phyloP scores from a whole-genome alignment of 2,797 vertebrate species.

The Sarcophilus harrisii region DNA sequence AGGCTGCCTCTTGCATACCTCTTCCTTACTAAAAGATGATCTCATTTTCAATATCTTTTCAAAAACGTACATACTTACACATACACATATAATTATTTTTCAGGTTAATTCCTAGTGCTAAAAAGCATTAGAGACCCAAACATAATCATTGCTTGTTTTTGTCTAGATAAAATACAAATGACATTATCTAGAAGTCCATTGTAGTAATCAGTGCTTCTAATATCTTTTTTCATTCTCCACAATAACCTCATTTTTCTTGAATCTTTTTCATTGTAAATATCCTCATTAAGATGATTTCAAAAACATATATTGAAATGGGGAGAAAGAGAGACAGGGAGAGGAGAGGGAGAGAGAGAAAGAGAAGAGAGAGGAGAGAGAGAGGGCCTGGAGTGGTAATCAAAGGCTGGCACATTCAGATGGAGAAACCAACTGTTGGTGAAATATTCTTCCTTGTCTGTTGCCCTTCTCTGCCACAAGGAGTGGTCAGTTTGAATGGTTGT shows the following conservation, averaged over 20 bases:
- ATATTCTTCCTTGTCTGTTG: slow-evolving; percentile 3
- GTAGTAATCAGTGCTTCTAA: not conserved
- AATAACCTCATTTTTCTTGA: not conserved
- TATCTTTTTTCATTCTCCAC: not conserved
- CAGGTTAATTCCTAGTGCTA: not conserved
- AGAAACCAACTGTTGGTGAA: slow-evolving; percentile 15
- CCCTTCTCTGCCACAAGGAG: not conserved
- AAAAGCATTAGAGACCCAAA: not conserved
- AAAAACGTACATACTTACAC: not conserved
- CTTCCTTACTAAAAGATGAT: not conserved
- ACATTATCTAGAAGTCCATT: fast-evolving
- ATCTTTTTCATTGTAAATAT: not conserved
- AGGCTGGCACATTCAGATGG: not conserved
- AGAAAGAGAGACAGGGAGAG: not conserved
- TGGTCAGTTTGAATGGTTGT: not conserved
- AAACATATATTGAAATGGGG: not conserved
- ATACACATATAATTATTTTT: not conserved
- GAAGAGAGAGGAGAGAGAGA: too few relatives aligned
- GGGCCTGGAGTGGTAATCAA: slow-evolving; percentile 23
- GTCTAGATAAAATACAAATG: slow-evolving; percentile 13
- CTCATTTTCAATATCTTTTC: not conserved
- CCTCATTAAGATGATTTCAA: slow-evolving; percentile 1
- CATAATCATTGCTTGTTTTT: not conserved
- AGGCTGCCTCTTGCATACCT: not conserved
- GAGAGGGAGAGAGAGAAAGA: not conserved